These are phyloP conservation scores for Anoplopoma fimbria DNA, from an alignment of 2,113 vertebrate species.

Conservation along the genomic window DNA sequence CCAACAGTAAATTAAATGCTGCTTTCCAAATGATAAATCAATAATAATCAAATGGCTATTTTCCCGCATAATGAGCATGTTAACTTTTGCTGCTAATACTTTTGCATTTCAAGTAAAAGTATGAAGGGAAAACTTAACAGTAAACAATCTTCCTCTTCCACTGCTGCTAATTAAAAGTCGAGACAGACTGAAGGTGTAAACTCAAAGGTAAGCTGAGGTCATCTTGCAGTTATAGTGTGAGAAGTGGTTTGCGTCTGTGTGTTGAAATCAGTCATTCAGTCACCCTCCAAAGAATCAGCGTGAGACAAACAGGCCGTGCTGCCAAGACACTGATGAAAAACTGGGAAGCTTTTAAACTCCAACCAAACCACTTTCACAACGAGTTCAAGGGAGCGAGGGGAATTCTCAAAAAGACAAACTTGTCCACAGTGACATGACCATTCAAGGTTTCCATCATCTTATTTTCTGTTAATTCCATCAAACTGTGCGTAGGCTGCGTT, in stretches of 20 bases:
- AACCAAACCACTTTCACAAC: constrained; percentile 69
- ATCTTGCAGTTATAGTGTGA: background rate
- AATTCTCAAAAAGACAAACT: constrained; percentile 67
- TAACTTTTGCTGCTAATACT: background rate
- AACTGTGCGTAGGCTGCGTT: constrained; percentile 33
- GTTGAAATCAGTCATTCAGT: constrained; percentile 53
- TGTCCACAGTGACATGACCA: constrained; percentile 59
- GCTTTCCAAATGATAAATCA: background rate
- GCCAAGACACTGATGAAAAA: constrained; percentile 68
- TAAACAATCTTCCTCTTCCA: background rate
- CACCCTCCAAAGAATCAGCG: constrained; percentile 45
- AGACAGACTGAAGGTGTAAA: background rate
- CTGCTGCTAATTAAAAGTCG: background rate
- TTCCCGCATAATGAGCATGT: background rate
- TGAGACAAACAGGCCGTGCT: constrained; percentile 63
- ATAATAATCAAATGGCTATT: background rate
- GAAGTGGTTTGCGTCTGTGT: constrained; percentile 23
- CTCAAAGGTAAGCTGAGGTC: constrained; percentile 28
- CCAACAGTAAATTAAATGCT: background rate
- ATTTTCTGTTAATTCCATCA: constrained; percentile 59
- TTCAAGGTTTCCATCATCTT: constrained; percentile 51
- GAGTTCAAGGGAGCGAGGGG: constrained; percentile 60
- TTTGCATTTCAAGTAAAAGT: background rate
- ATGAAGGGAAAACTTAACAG: background rate
- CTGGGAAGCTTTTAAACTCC: constrained; percentile 66